Evolutionary conservation across 1,140 invertebrate species (phyloP).

Genomic region (Bilobella aurantiaca): DNA sequence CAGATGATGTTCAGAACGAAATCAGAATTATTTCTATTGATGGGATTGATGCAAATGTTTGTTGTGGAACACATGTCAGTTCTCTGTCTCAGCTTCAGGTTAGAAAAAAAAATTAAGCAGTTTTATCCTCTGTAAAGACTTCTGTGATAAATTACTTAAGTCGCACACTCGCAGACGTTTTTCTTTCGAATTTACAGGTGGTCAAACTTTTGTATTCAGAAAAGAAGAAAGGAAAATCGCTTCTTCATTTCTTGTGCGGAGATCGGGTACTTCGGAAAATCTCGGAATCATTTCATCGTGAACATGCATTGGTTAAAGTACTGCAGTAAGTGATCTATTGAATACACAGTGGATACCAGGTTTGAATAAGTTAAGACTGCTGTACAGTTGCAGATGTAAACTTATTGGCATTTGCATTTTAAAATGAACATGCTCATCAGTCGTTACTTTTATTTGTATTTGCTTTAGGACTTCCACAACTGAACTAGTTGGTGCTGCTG

Average conservation of each 20-base stretch:
- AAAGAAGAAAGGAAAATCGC: slow-evolving; percentile 60
- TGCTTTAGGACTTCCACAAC: background rate
- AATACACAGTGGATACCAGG: too few relatives aligned
- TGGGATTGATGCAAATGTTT: slow-evolving; percentile 64
- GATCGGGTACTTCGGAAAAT: slow-evolving; percentile 53
- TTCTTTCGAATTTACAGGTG: slow-evolving; percentile 35
- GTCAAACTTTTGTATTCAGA: slow-evolving; percentile 61
- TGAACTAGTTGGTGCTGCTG: slow-evolving; percentile 5
- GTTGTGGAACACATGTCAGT: slow-evolving; percentile 73
- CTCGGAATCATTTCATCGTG: slow-evolving; percentile 50
- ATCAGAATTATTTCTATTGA: slow-evolving; percentile 62
- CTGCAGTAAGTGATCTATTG: slow-evolving; percentile 49
- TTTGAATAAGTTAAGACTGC: too few relatives aligned
- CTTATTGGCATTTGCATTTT: too few relatives aligned
- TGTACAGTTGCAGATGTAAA: too few relatives aligned
- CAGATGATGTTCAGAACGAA: slow-evolving; percentile 60
- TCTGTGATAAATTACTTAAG: background rate
- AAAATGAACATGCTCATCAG: too few relatives aligned
- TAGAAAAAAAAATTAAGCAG: too few relatives aligned
- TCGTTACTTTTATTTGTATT: too few relatives aligned
- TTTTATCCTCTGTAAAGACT: too few relatives aligned
- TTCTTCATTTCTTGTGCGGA: slow-evolving; percentile 61
- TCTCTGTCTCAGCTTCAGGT: slow-evolving; percentile 67
- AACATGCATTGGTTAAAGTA: slow-evolving; percentile 53
- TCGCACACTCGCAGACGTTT: background rate